Base-by-base conservation (phyloP, 2,113 vertebrate genomes). In the Crotophaga sulcirostris region DNA sequence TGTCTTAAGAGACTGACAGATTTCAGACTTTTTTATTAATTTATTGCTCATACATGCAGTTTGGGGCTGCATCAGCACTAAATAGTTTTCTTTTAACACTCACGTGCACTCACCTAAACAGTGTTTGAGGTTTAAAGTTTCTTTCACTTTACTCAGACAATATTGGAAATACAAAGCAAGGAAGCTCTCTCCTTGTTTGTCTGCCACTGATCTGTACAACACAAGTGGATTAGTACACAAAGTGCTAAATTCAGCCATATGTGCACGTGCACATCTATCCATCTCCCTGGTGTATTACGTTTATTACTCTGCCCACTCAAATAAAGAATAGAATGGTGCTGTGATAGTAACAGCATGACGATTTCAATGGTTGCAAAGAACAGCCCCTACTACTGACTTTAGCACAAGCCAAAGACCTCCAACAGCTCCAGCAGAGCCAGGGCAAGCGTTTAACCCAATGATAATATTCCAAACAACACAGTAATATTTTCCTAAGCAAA, bases 181-280 rank as follows among this genome's bases (percentile, higher is more conserved):
- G 40, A 69, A 83, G 13, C 1, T 31, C n/a, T 40, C 23, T 87
- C 45, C 40, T 73, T 34, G 16, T 29, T 84, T 0, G 0, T 13
- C 59, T 79, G 34, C 45, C 29, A 28, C 62, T 80, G 52, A n/a
- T 55, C 40, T 36, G 44, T 34, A 72, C 52, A 49, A 38, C 17
- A 40, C n/a, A 40, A 78, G 45, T 5, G 17, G 25, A 74, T 54
- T 21, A 49, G 72, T 42, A 40, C 42, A 67, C 54, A 58, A 59
- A 83, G 34, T 28, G 19, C 24, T 51, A 38, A 49, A 86, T 70
- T 84, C 45, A 88, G 34, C 38, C 60, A 33, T 40, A 34, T 11
- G 47, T 49, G 47, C 20, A 21, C 24, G 20, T 23, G 25, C 8
- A 18, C n/a, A 42, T 40, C 42, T 17, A 16, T 42, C 3, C 33